These are phyloP conservation scores for Helogale parvula DNA, from an alignment of 2,113 vertebrate genomes.

Conservation along the genomic window DNA sequence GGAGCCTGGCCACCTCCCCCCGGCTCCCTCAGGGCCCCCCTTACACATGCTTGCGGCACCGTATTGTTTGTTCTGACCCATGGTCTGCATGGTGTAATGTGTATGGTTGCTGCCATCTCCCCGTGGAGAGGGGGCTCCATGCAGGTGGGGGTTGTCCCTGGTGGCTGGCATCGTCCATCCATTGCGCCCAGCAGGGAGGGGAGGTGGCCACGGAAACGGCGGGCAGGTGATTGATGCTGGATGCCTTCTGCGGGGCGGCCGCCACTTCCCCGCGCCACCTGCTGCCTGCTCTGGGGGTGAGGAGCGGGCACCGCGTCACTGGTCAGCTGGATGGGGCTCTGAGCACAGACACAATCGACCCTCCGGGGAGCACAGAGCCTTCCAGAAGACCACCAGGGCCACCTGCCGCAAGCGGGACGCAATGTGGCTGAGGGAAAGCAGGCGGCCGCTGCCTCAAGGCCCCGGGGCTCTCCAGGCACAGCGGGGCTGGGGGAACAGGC, in stretches of 20 bases:
- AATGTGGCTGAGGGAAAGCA: accelerated
- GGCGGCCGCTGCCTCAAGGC: accelerated
- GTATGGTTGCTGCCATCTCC: background rate
- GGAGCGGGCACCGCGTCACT: background rate
- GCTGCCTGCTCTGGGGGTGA: background rate
- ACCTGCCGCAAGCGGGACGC: background rate
- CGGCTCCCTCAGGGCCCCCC: background rate
- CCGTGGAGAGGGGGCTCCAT: background rate
- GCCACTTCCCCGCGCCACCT: background rate
- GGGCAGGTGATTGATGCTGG: background rate
- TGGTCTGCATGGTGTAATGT: background rate
- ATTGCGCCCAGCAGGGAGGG: accelerated
- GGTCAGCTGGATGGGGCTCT: no score
- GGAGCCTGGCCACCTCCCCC: background rate
- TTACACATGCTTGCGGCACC: background rate
- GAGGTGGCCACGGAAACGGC: no score
- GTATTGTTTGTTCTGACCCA: no score
- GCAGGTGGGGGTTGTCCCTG: background rate
- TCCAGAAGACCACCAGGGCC: background rate
- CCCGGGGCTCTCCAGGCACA: accelerated
- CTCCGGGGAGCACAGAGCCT: background rate
- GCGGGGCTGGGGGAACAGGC: no score
- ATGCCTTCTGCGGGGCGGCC: background rate
- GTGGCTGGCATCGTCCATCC: background rate
- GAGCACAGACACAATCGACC: background rate